Evolutionary conservation across 1,140 invertebrate genomes (phyloP).

Genomic region (Sesamia nonagrioides): DNA sequence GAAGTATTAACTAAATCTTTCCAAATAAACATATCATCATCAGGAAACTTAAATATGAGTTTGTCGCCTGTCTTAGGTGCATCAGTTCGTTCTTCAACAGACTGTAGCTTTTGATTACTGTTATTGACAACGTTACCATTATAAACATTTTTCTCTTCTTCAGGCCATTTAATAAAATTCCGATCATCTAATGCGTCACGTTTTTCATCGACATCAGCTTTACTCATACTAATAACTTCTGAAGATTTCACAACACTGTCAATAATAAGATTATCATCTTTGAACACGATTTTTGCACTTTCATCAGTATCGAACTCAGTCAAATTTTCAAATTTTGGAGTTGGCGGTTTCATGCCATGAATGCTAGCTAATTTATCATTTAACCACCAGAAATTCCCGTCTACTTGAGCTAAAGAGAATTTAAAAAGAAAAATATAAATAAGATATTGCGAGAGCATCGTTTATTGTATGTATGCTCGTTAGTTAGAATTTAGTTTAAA

Average conservation of each 20-base stretch:
- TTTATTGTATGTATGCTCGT: conserved; percentile 49
- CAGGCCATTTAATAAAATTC: background rate
- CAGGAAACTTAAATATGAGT: conserved; percentile 64
- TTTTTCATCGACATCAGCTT: background rate
- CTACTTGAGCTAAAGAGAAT: conserved; percentile 66
- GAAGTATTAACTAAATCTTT: conserved; percentile 6
- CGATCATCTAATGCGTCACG: background rate
- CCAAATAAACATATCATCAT: conserved; percentile 48
- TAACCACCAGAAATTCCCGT: conserved; percentile 83
- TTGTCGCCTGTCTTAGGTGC: conserved; percentile 36
- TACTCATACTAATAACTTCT: conserved; percentile 20
- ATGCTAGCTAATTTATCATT: conserved; percentile 70
- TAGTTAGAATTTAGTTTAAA: conserved; percentile 49
- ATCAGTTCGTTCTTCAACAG: conserved; percentile 2
- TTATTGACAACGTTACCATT: background rate
- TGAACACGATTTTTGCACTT: conserved; percentile 75
- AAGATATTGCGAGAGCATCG: conserved; percentile 62
- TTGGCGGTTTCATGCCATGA: conserved; percentile 59
- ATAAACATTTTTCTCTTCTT: conserved; percentile 5
- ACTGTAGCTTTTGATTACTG: background rate
- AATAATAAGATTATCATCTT: conserved; percentile 54
- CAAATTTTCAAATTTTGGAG: conserved; percentile 70
- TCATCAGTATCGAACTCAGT: conserved; percentile 78
- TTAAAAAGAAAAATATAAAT: conserved; percentile 60
- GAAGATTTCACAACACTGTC: background rate